phyloP scores from a whole-genome alignment of 1,140 invertebrate species.

The Cyclina sinensis region DNA sequence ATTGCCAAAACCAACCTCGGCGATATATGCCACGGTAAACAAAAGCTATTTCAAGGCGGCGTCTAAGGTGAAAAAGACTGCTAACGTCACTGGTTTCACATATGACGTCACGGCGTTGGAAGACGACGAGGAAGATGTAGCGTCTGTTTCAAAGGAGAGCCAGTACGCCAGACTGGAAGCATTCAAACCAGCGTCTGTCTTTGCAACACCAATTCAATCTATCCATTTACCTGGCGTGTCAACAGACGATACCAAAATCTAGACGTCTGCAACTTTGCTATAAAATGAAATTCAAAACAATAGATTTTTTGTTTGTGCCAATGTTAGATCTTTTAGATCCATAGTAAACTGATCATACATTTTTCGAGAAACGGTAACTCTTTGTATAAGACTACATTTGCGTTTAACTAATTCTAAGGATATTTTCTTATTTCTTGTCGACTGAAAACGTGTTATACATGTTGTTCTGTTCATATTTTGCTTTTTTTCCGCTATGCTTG shows the following conservation, averaged over 20 bases:
- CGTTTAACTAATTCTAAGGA: too few relatives aligned
- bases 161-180: constrained; percentile 30
- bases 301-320: too few relatives aligned
- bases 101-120: constrained; percentile 33
- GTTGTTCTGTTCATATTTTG: too few relatives aligned
- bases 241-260: neutral
- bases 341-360: too few relatives aligned
- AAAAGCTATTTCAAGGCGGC: constrained; percentile 51
- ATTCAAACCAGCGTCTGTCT: constrained; percentile 3
- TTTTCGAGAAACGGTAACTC: too few relatives aligned
- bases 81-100: neutral
- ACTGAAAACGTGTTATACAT: too few relatives aligned
- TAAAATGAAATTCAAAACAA: too few relatives aligned
- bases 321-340: too few relatives aligned
- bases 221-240: neutral
- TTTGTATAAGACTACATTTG: too few relatives aligned
- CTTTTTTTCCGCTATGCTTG: too few relatives aligned
- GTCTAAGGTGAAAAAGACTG: neutral
- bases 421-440: too few relatives aligned
- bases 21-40: constrained; percentile 56
- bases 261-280: too few relatives aligned
- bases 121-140: constrained; percentile 47
- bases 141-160: neutral
- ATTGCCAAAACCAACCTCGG: neutral
- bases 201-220: neutral